phyloP scores from a whole-genome alignment of 2,888 invertebrate species.

The Tachina fera region DNA sequence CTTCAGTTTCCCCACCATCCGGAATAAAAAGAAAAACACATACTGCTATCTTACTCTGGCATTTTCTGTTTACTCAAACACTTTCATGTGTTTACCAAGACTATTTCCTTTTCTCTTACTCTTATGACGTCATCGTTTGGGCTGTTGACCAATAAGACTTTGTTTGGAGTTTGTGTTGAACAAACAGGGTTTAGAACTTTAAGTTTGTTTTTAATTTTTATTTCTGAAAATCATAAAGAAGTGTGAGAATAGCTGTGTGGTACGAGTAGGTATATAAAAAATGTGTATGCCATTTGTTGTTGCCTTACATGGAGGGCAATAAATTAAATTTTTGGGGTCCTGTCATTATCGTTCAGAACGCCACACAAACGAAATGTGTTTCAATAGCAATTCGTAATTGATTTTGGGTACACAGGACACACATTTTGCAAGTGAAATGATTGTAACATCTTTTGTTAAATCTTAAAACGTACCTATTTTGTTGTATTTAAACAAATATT shows the following conservation, averaged over 20 bases:
- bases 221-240: background rate
- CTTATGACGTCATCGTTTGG: constrained; percentile 43
- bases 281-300: constrained; percentile 4
- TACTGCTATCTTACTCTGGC: background rate
- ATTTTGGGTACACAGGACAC: constrained; percentile 72
- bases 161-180: background rate
- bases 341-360: constrained; percentile 33
- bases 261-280: too few species aligned
- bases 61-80: background rate
- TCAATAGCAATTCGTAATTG: constrained; percentile 76
- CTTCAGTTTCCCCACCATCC: constrained; percentile 10
- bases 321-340: constrained; percentile 54
- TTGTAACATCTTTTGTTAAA: background rate
- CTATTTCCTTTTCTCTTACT: constrained; percentile 19
- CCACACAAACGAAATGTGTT: constrained; percentile 21
- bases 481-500: too few species aligned
- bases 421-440: background rate
- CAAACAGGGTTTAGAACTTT: constrained; percentile 7
- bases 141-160: constrained; percentile 45
- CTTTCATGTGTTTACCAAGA: background rate
- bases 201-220: background rate
- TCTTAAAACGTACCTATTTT: too few species aligned
- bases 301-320: constrained; percentile 25
- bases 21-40: background rate
- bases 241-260: background rate